Evolutionary conservation across 2,113 vertebrate species (phyloP).

Genomic region (Elanoides forficatus): DNA sequence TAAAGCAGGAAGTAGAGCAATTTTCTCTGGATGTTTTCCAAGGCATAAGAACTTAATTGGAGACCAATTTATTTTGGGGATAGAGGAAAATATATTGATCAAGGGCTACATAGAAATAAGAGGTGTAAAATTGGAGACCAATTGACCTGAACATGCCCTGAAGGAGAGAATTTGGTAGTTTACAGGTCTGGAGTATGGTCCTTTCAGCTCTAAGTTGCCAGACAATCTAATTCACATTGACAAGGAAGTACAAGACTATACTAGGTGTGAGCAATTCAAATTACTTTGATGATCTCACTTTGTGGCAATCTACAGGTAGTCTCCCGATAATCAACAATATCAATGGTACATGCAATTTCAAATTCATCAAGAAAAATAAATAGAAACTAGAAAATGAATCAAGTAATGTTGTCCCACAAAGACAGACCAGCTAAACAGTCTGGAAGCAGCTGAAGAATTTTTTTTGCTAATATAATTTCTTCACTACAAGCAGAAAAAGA

Average conservation of each 20-base stretch:
- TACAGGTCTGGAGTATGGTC: background rate
- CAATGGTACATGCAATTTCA: background rate
- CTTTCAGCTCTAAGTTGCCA: background rate
- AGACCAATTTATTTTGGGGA: background rate
- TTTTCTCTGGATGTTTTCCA: background rate
- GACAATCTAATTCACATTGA: rapidly evolving
- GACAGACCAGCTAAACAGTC: background rate
- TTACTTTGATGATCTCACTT: rapidly evolving
- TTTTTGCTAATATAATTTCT: background rate
- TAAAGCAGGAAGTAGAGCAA: background rate
- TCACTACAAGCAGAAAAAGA: background rate
- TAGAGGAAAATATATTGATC: background rate
- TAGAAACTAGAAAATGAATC: background rate
- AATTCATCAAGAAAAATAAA: background rate
- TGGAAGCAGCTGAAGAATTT: background rate
- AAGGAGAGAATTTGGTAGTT: background rate
- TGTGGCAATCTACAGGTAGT: too few relatives aligned
- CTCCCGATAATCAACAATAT: background rate
- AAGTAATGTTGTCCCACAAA: background rate
- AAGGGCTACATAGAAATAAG: background rate
- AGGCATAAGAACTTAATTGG: background rate
- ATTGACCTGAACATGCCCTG: background rate
- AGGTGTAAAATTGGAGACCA: background rate
- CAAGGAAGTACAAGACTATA: rapidly evolving
- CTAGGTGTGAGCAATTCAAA: background rate